These are phyloP conservation scores for Strigamia transsilvanica DNA, from an alignment of 2,888 invertebrate species.

Conservation along the genomic window DNA sequence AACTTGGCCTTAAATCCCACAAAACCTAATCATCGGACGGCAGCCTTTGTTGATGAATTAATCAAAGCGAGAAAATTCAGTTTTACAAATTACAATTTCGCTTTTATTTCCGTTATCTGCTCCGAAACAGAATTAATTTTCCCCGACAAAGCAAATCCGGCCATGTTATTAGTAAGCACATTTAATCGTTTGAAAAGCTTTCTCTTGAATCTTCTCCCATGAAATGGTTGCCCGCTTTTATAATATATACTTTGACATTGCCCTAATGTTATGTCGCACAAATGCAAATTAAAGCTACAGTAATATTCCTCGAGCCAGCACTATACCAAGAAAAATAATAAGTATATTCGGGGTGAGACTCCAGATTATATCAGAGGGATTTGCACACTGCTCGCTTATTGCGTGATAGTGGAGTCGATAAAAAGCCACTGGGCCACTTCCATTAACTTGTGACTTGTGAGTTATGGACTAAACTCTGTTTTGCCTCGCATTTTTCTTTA, in stretches of 20 bases:
- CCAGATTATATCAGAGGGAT: conserved; percentile 2
- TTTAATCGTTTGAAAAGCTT: not conserved
- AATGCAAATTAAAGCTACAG: conserved; percentile 17
- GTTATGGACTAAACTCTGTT: conserved; percentile 33
- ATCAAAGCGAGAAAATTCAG: not conserved
- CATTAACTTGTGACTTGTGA: conserved; percentile 33
- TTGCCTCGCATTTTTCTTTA: conserved; percentile 18
- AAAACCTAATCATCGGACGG: not conserved
- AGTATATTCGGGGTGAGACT: not conserved
- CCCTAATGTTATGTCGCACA: not conserved
- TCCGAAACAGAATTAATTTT: too few relatives aligned
- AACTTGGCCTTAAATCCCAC: not conserved
- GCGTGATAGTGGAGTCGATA: conserved; percentile 34
- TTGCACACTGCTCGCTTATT: conserved; percentile 33
- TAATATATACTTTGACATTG: too few relatives aligned
- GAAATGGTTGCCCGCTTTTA: too few relatives aligned
- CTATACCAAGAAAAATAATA: not conserved
- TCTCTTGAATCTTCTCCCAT: too few relatives aligned
- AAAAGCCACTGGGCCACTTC: conserved; percentile 38
- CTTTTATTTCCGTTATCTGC: not conserved
- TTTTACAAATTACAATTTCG: not conserved
- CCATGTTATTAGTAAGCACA: too few relatives aligned
- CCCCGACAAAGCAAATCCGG: too few relatives aligned
- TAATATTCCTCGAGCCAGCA: not conserved
- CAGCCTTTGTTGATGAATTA: not conserved